phyloP scores from a whole-genome alignment of 2,888 invertebrate species.

The Drosophila kambysellisi region DNA sequence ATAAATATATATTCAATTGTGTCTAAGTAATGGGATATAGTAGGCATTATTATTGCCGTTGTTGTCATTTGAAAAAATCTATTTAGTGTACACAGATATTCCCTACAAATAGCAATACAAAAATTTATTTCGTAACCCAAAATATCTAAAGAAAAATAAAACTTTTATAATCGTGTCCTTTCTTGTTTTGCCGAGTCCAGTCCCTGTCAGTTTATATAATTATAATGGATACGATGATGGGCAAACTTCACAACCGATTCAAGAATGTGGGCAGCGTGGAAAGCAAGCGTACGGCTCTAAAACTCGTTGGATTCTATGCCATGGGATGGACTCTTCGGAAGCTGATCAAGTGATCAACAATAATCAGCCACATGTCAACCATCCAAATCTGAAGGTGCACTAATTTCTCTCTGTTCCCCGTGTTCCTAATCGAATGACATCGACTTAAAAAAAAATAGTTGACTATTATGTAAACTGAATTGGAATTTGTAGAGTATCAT shows the following conservation, averaged over 20 bases:
- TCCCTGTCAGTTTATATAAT: neutral
- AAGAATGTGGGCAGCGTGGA: slow-evolving; percentile 55
- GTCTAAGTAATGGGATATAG: neutral
- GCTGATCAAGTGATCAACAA: slow-evolving; percentile 50
- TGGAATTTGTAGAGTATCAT: neutral
- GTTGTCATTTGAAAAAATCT: neutral
- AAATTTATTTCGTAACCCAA: slow-evolving; percentile 1
- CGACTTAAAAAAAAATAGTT: neutral
- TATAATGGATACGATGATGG: slow-evolving; percentile 58
- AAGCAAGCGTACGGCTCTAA: slow-evolving; percentile 63
- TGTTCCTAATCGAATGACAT: neutral
- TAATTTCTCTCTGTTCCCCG: neutral
- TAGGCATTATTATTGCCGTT: neutral
- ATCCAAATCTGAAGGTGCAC: slow-evolving; percentile 32
- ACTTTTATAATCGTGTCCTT: neutral
- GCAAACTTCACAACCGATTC: slow-evolving; percentile 45
- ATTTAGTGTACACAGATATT: neutral
- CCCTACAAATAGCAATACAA: neutral
- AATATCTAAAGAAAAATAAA: neutral
- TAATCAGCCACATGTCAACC: neutral
- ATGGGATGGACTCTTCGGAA: slow-evolving; percentile 69
- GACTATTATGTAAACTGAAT: neutral
- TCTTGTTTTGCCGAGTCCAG: neutral
- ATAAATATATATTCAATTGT: neutral
- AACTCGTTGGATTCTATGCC: slow-evolving; percentile 69